Evolutionary conservation across 2,888 invertebrate genomes (phyloP).

Genomic region (Athalia circularis): DNA sequence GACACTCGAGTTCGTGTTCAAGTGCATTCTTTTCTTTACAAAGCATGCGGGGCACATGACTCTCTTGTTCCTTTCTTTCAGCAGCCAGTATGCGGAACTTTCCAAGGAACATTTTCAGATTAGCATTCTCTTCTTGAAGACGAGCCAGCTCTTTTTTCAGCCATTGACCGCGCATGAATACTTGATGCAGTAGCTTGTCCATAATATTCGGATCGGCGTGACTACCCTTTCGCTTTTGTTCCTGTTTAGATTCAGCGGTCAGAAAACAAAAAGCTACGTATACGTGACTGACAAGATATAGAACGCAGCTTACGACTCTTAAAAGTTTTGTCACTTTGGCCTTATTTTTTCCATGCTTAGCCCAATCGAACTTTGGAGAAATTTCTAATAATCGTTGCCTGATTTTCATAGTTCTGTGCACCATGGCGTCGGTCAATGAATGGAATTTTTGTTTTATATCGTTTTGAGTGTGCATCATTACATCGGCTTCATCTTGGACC

Average conservation of each 20-base stretch:
- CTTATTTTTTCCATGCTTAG: slow-evolving; percentile 52
- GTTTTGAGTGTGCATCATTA: slow-evolving; percentile 57
- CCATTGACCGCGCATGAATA: slow-evolving; percentile 57
- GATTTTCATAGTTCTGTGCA: slow-evolving; percentile 54
- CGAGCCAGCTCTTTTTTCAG: slow-evolving; percentile 55
- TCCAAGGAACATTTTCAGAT: slow-evolving; percentile 52
- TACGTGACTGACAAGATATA: slow-evolving; percentile 8
- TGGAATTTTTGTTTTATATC: slow-evolving; percentile 56
- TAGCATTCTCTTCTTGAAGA: slow-evolving; percentile 56
- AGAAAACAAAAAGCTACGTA: not conserved
- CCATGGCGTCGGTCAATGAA: slow-evolving; percentile 53
- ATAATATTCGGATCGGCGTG: slow-evolving; percentile 43
- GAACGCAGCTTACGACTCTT: slow-evolving; percentile 33
- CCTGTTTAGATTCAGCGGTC: slow-evolving; percentile 12
- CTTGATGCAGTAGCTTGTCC: slow-evolving; percentile 55
- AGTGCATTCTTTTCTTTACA: slow-evolving; percentile 51
- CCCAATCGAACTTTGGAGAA: slow-evolving; percentile 58
- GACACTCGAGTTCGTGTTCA: slow-evolving; percentile 51
- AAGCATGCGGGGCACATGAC: slow-evolving; percentile 56
- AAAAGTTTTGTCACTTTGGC: slow-evolving; percentile 52
- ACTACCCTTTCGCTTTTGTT: slow-evolving; percentile 31
- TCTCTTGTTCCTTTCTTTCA: slow-evolving; percentile 54
- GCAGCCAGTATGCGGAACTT: slow-evolving; percentile 54
- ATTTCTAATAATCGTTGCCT: slow-evolving; percentile 55
- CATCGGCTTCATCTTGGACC: slow-evolving; percentile 59